These are phyloP conservation scores for Subacronicta megacephala DNA, from an alignment of 2,888 invertebrate genomes.

Conservation along the genomic window DNA sequence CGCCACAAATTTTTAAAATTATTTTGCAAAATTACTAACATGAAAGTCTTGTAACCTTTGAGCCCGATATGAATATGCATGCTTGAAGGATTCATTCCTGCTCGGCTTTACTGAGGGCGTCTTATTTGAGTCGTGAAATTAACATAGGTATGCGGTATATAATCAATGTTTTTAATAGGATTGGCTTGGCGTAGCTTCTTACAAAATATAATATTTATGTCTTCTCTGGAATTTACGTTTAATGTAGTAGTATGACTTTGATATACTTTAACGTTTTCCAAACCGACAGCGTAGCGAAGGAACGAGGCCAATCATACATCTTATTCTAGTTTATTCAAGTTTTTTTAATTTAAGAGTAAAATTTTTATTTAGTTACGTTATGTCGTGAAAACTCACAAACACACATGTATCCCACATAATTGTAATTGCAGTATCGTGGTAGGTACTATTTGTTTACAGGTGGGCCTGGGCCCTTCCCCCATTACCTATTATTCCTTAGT, in stretches of 20 bases:
- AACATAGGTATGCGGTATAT: conserved; percentile 38
- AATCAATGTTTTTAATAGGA: conserved; percentile 32
- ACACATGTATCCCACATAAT: not conserved
- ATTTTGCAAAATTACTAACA: too few relatives aligned
- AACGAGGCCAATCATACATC: too few relatives aligned
- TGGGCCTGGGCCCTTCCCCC: conserved; percentile 33
- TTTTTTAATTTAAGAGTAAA: too few relatives aligned
- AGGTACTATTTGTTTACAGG: conserved; percentile 46
- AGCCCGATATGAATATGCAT: conserved; percentile 33
- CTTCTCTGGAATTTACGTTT: too few relatives aligned
- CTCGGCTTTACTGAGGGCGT: conserved; percentile 17
- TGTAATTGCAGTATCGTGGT: conserved; percentile 45
- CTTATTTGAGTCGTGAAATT: conserved; percentile 47
- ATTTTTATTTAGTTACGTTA: too few relatives aligned
- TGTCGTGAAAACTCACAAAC: too few relatives aligned
- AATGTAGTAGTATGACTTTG: too few relatives aligned
- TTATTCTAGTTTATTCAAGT: too few relatives aligned
- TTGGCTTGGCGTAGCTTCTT: not conserved
- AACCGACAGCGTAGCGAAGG: too few relatives aligned
- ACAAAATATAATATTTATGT: too few relatives aligned
- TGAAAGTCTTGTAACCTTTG: conserved; percentile 20
- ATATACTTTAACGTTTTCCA: too few relatives aligned
- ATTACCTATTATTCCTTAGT: conserved; percentile 45
- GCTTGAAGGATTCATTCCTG: conserved; percentile 25
- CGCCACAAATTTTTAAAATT: too few relatives aligned